phyloP scores from a whole-genome alignment of 64 coral and sea anemone genomes.

The Montipora cactus region DNA sequence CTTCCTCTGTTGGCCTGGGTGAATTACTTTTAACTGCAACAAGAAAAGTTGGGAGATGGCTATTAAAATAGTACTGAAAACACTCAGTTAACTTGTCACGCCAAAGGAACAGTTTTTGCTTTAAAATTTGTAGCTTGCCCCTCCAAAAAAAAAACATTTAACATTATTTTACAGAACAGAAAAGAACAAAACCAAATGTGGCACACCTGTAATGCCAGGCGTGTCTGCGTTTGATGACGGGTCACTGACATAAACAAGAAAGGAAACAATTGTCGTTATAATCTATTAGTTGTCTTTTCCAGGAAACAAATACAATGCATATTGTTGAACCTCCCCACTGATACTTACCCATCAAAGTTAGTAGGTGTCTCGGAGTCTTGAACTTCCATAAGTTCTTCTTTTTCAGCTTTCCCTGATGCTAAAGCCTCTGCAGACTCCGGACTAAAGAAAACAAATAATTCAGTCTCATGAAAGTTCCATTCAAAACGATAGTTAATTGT shows the following conservation, averaged over 20 bases:
- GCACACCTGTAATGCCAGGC: neutral
- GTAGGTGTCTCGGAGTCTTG: slow-evolving; percentile 48
- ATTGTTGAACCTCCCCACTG: neutral
- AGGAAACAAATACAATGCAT: too few relatives aligned
- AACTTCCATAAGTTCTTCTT: slow-evolving; percentile 72
- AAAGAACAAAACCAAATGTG: neutral
- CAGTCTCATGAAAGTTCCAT: neutral
- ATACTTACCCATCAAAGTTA: slow-evolving; percentile 20
- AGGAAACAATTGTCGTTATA: neutral
- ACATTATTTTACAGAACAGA: neutral
- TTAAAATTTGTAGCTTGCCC: too few relatives aligned
- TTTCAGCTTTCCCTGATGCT: slow-evolving; percentile 26
- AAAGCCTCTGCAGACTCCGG: slow-evolving; percentile 41
- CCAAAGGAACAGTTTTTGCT: too few relatives aligned
- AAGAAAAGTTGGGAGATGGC: neutral
- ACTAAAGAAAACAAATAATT: neutral
- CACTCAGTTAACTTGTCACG: neutral
- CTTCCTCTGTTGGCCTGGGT: slow-evolving; percentile 15
- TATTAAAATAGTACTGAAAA: neutral
- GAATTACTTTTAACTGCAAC: slow-evolving; percentile 38
- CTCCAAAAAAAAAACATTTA: neutral
- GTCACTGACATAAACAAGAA: neutral
- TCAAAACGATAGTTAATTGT: neutral
- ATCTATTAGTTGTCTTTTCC: too few relatives aligned
- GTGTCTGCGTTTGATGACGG: slow-evolving; percentile 3